Evolutionary conservation across 2,888 invertebrate species (phyloP).

Genomic region (Colostygia pectinataria): DNA sequence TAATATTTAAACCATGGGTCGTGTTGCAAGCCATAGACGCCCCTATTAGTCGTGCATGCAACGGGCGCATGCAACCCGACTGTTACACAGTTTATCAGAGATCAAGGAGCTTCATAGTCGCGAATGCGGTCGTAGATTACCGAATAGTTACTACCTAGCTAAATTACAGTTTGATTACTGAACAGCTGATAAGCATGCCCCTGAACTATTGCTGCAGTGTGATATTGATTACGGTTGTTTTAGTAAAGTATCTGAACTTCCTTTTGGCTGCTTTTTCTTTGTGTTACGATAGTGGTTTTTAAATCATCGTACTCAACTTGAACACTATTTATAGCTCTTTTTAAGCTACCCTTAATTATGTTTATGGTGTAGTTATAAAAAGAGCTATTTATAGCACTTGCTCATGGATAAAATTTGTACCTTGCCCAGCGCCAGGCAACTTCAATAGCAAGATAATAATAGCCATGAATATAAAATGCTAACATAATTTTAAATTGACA

Average conservation of each 20-base stretch:
- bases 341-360: no score
- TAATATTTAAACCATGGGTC: constrained; percentile 16
- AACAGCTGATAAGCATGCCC: constrained; percentile 24
- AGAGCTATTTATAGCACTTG: no score
- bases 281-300: not conserved
- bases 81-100: constrained; percentile 58
- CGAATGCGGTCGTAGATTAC: constrained; percentile 31
- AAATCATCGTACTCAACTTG: no score
- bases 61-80: constrained; percentile 58
- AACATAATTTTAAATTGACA: no score
- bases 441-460: no score
- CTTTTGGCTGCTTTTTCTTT: not conserved
- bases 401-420: no score
- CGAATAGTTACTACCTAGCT: constrained; percentile 23
- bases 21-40: constrained; percentile 18
- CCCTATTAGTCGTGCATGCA: constrained; percentile 63
- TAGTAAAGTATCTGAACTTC: not conserved
- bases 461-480: no score
- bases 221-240: constrained; percentile 13
- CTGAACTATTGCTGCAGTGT: constrained; percentile 15
- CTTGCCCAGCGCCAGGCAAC: no score
- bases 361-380: no score
- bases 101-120: constrained; percentile 52
- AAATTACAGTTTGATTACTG: constrained; percentile 49
- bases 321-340: no score